phyloP scores from a whole-genome alignment of 1,140 invertebrate genomes.

The Xylocopa sonorina region DNA sequence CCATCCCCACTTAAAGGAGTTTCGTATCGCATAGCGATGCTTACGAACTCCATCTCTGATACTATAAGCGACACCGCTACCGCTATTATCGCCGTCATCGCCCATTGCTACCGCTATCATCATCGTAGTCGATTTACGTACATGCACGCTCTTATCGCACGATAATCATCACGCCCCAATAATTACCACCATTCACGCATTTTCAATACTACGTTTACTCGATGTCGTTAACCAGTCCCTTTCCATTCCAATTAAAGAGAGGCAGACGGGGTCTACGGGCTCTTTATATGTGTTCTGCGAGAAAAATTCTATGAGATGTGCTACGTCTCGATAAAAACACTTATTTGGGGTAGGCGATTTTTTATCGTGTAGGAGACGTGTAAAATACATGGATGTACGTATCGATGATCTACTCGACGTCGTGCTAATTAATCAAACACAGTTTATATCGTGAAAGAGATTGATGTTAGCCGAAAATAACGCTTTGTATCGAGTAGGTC shows the following conservation, averaged over 20 bases:
- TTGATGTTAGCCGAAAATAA: neutral
- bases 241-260: neutral
- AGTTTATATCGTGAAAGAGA: neutral
- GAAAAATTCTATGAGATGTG: too few relatives aligned
- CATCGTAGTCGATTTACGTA: constrained; percentile 2
- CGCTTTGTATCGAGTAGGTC: neutral
- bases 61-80: constrained; percentile 3
- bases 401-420: too few relatives aligned
- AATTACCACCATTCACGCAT: too few relatives aligned
- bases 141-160: neutral
- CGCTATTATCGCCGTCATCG: constrained; percentile 28
- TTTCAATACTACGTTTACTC: neutral
- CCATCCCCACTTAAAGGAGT: constrained; percentile 66
- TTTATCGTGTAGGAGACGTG: too few relatives aligned
- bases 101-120: constrained; percentile 54
- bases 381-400: too few relatives aligned
- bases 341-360: too few relatives aligned
- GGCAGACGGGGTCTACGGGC: too few relatives aligned
- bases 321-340: too few relatives aligned
- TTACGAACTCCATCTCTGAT: constrained; percentile 48
- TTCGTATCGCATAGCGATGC: constrained; percentile 52
- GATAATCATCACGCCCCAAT: neutral
- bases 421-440: too few relatives aligned
- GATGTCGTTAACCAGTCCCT: neutral
- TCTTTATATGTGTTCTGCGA: too few relatives aligned